phyloP scores from a whole-genome alignment of 2,113 vertebrate species.

The Halichoeres trimaculatus region DNA sequence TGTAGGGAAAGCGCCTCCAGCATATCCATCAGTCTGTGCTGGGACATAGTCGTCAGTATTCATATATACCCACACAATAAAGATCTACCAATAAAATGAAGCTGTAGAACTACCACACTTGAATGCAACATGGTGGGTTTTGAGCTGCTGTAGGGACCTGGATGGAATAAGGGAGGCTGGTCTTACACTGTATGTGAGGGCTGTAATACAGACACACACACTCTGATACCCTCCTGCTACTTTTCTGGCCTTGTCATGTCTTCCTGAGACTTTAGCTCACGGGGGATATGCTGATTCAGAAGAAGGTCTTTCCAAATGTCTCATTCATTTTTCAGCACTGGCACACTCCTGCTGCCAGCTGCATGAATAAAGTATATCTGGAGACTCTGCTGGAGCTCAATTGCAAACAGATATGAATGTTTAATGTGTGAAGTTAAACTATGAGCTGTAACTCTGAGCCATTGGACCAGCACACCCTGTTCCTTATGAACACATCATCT shows the following conservation, averaged over 20 bases:
- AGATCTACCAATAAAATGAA: too few relatives aligned
- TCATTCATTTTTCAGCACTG: conserved; percentile 78
- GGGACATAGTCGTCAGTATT: conserved; percentile 48
- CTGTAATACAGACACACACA: conserved; percentile 23
- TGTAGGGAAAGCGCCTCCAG: conserved; percentile 53
- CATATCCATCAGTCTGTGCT: conserved; percentile 42
- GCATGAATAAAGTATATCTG: conserved; percentile 76
- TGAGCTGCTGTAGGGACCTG: conserved; percentile 21
- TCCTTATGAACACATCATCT: conserved; percentile 49
- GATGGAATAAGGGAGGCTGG: conserved; percentile 35
- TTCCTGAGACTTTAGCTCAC: conserved; percentile 33
- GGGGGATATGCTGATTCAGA: conserved; percentile 65
- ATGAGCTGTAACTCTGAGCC: conserved; percentile 44
- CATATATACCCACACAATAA: conserved; percentile 33
- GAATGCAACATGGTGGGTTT: conserved; percentile 37
- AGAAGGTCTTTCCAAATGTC: conserved; percentile 62
- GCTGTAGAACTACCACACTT: too few relatives aligned
- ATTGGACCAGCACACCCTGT: conserved; percentile 18
- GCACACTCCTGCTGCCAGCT: conserved; percentile 61
- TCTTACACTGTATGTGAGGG: conserved; percentile 14
- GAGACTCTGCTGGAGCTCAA: conserved; percentile 63
- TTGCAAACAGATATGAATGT: conserved; percentile 75
- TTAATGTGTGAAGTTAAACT: conserved; percentile 73
- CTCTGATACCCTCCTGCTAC: conserved; percentile 6
- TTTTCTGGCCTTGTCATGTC: conserved; percentile 40